A percentile compares a stretch with the other conserved stretches of the same genome.
These are phyloP conservation scores for Lasiommata megera DNA, from an alignment of 2,888 invertebrate genomes.

Conservation along the genomic window DNA sequence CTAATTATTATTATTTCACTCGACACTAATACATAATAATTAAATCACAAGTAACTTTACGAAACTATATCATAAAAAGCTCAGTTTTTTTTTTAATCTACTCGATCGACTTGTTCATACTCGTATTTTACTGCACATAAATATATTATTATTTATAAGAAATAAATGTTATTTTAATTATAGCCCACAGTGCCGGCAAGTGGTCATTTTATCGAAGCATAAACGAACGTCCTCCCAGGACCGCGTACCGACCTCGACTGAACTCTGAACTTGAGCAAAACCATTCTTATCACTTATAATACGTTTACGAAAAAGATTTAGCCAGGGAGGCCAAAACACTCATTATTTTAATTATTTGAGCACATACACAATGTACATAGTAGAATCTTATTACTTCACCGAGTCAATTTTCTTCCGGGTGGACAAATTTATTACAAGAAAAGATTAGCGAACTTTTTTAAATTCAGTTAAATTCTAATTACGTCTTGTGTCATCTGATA, in stretches of 20 bases:
- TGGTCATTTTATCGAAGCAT: neutral
- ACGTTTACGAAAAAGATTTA: constrained; percentile 14
- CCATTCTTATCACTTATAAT: constrained; percentile 17
- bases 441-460: no score
- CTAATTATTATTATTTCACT: neutral
- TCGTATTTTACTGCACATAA: neutral
- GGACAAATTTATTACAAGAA: no score
- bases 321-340: constrained; percentile 10
- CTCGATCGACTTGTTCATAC: no score
- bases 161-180: neutral
- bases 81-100: neutral
- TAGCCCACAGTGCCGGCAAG: neutral
- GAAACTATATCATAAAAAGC: neutral
- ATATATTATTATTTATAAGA: neutral
- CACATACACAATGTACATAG: no score
- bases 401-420: no score
- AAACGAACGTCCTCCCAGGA: constrained; percentile 34
- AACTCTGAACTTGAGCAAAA: constrained; percentile 31
- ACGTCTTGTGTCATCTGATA: no score
- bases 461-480: no score
- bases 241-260: constrained; percentile 41
- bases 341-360: neutral
- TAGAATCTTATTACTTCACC: no score
- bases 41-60: neutral
- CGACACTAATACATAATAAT: neutral